phyloP scores from a whole-genome alignment of 1,140 invertebrate species.

The Chionoecetes opilio region DNA sequence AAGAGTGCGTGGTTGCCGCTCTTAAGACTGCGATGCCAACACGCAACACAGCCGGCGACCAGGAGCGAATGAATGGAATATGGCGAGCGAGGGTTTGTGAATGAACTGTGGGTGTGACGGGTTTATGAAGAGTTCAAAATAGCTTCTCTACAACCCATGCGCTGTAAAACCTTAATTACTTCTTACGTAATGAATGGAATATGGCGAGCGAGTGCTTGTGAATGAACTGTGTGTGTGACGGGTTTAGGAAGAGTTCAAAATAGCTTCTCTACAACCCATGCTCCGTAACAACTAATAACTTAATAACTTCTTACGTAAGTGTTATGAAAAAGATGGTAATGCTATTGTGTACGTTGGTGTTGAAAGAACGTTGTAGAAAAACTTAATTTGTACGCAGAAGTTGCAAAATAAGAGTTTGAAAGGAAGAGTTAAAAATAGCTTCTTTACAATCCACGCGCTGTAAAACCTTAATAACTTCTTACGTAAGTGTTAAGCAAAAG shows the following conservation, averaged over 20 bases:
- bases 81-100: not conserved
- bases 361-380: too few relatives aligned
- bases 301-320: not conserved
- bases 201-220: not conserved
- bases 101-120: not conserved
- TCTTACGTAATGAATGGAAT: not conserved
- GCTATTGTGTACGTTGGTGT: too few relatives aligned
- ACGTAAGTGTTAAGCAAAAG: too few relatives aligned
- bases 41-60: not conserved
- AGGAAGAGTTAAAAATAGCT: not conserved
- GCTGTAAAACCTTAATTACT: not conserved
- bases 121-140: not conserved
- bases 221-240: not conserved
- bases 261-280: not conserved
- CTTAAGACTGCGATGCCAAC: not conserved
- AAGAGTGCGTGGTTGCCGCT: not conserved
- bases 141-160: not conserved
- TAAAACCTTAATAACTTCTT: too few relatives aligned
- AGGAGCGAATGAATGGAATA: not conserved
- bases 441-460: too few relatives aligned
- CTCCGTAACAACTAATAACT: not conserved
- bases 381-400: too few relatives aligned
- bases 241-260: not conserved
- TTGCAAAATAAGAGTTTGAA: too few relatives aligned
- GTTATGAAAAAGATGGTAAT: too few relatives aligned